Evolutionary conservation across 2,797 vertebrate genomes (phyloP).

Genomic region (Smutsia temminckii): DNA sequence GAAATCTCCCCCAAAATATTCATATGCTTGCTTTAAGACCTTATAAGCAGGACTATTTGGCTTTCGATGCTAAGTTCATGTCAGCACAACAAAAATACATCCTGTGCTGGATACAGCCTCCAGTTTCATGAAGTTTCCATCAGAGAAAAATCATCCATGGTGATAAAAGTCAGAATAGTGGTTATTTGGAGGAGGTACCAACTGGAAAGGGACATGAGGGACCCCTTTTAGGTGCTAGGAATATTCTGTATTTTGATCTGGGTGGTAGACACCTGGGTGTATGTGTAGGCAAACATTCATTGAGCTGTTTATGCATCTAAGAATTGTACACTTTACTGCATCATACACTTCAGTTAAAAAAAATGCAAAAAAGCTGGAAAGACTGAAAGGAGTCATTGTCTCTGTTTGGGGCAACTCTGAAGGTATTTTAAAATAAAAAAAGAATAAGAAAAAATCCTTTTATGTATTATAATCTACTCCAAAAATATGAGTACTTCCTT

Average conservation of each 20-base stretch:
- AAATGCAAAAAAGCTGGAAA: not conserved
- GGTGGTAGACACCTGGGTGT: not conserved
- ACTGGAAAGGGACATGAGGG: not conserved
- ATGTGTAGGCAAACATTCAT: not conserved
- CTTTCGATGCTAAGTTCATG: not conserved
- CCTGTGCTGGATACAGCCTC: not conserved
- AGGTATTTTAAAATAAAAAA: constrained; percentile 16
- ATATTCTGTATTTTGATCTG: not conserved
- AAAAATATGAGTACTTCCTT: not conserved
- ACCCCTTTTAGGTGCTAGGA: not conserved
- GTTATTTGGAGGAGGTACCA: fast-evolving
- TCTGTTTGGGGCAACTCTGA: not conserved
- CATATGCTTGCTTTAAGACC: not conserved
- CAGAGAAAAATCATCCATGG: not conserved
- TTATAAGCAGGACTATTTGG: not conserved
- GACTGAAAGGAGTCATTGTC: not conserved
- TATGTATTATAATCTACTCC: not conserved
- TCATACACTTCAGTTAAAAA: not conserved
- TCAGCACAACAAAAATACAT: not conserved
- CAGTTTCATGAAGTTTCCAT: not conserved
- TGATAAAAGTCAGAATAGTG: not conserved
- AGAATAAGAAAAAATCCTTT: not conserved
- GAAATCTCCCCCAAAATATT: not conserved
- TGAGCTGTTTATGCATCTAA: not conserved
- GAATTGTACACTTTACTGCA: not conserved